Evolutionary conservation across 2,797 vertebrate genomes (phyloP).

Genomic region (Myotis myotis): DNA sequence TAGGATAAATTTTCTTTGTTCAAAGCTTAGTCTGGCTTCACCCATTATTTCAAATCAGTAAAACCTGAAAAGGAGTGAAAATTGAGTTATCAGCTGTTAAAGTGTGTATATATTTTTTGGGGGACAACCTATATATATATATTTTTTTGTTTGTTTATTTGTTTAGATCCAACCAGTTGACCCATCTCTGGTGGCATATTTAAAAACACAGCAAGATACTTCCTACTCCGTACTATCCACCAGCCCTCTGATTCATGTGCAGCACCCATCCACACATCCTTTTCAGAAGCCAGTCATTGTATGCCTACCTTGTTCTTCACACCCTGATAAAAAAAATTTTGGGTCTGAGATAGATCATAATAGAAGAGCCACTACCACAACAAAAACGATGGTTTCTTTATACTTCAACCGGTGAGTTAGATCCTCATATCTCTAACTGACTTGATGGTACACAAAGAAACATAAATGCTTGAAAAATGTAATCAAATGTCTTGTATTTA

Average conservation of each 20-base stretch:
- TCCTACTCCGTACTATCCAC: conserved; percentile 85
- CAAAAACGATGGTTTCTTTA: conserved; percentile 61
- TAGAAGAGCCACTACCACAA: conserved; percentile 63
- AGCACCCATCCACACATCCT: conserved; percentile 86
- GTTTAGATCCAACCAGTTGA: conserved; percentile 91
- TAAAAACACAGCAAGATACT: conserved; percentile 86
- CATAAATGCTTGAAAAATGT: neutral
- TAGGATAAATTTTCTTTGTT: too few species aligned
- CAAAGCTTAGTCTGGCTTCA: too few species aligned
- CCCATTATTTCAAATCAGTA: too few species aligned
- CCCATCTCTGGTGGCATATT: conserved; percentile 83
- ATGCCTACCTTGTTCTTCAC: conserved; percentile 89
- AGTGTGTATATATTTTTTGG: too few species aligned
- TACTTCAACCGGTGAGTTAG: conserved; percentile 76
- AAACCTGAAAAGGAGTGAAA: too few species aligned
- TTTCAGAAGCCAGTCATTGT: conserved; percentile 87
- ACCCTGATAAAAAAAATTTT: conserved; percentile 83
- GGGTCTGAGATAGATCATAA: conserved; percentile 75
- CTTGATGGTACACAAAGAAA: neutral
- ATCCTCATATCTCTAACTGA: neutral
- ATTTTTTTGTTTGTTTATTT: neutral
- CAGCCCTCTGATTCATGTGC: conserved; percentile 88
- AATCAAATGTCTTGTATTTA: neutral
- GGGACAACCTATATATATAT: too few species aligned
- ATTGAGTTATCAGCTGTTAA: too few species aligned